These are phyloP conservation scores for Papilio demoleus DNA, from an alignment of 2,888 invertebrate genomes.

Conservation along the genomic window DNA sequence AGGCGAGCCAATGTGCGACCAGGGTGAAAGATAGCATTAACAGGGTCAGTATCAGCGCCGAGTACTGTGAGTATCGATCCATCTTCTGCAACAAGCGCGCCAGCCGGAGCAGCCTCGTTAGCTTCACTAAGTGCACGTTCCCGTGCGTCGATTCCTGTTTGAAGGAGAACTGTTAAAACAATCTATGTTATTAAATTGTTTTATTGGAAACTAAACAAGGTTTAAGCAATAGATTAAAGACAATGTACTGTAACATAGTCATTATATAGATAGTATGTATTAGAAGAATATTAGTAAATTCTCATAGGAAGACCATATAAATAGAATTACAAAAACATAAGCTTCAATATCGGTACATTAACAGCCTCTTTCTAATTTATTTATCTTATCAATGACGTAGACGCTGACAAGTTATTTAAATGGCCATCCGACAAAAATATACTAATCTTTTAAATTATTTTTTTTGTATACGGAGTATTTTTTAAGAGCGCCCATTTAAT, in stretches of 20 bases:
- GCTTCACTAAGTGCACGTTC: conserved; percentile 95
- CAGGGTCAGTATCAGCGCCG: conserved; percentile 95
- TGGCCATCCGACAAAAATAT: no score
- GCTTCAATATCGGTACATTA: no score
- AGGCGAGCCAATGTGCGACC: conserved; percentile 98
- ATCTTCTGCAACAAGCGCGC: conserved; percentile 97
- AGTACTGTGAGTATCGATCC: conserved; percentile 98
- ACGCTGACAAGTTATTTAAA: no score
- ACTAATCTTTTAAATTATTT: no score
- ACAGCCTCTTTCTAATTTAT: not conserved
- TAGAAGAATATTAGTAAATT: not conserved
- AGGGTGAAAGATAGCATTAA: conserved; percentile 97
- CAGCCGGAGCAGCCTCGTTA: conserved; percentile 94
- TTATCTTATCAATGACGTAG: not conserved
- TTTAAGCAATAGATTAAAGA: not conserved
- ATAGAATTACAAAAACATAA: not conserved
- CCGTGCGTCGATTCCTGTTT: conserved; percentile 87
- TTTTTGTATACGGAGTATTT: no score
- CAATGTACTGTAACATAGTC: not conserved
- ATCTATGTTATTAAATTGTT: conserved; percentile 4
- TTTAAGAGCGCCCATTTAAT: not conserved
- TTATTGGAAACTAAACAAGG: not conserved
- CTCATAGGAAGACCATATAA: not conserved
- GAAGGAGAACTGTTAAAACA: conserved; percentile 36
- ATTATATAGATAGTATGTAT: not conserved